Evolutionary conservation across 1,140 invertebrate species (phyloP).

Genomic region (Drosophila guanche): DNA sequence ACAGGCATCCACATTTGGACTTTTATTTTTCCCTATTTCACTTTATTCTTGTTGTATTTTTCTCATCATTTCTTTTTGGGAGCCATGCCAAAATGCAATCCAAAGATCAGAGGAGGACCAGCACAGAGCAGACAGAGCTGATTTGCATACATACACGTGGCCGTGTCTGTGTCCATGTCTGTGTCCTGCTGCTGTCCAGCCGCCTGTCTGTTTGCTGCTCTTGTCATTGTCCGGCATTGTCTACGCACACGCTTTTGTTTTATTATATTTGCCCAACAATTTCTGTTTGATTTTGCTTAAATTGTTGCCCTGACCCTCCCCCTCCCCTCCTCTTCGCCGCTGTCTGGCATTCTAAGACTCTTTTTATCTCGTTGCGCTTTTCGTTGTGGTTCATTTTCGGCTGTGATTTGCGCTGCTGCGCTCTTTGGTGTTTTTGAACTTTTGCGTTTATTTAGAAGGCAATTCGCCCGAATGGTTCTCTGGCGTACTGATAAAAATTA

Average conservation of each 20-base stretch:
- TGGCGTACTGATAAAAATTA: constrained; percentile 28
- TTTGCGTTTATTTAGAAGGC: constrained; percentile 50
- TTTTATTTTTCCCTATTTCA: constrained; percentile 23
- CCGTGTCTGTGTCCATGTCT: constrained; percentile 5
- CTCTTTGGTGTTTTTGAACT: constrained; percentile 58
- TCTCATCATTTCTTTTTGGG: constrained; percentile 29
- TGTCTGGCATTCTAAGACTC: constrained; percentile 45
- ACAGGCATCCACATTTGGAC: constrained; percentile 71
- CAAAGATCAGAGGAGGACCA: constrained; percentile 42
- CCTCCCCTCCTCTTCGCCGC: background rate
- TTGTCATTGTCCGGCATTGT: constrained; percentile 56
- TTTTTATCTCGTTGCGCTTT: constrained; percentile 35
- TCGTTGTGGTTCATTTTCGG: constrained; percentile 16
- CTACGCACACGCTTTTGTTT: constrained; percentile 40
- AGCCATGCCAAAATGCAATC: constrained; percentile 47
- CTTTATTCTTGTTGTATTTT: constrained; percentile 42
- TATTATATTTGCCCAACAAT: constrained; percentile 44
- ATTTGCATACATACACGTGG: constrained; percentile 18
- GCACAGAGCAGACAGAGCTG: constrained; percentile 13
- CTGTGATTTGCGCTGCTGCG: constrained; percentile 6
- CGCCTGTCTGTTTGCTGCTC: constrained; percentile 9
- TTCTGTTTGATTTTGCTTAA: constrained; percentile 74
- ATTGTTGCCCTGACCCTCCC: constrained; percentile 39
- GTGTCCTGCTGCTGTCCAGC: constrained; percentile 28
- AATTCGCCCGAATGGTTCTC: constrained; percentile 25